These are phyloP conservation scores for Aphelinus atriplicis DNA, from an alignment of 1,140 invertebrate genomes.

Conservation along the genomic window DNA sequence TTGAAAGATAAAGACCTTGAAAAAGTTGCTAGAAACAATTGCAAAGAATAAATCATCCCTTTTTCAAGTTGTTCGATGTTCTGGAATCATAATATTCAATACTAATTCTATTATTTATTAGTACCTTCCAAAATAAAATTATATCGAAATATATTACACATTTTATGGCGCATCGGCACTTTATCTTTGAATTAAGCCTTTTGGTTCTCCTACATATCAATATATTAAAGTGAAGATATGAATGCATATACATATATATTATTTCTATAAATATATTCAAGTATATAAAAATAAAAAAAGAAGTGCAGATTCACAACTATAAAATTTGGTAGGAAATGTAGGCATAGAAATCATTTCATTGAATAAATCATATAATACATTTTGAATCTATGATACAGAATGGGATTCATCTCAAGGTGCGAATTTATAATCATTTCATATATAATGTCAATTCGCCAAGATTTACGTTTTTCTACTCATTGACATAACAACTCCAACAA, in stretches of 20 bases:
- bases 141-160: slow-evolving; percentile 3
- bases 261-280: background rate
- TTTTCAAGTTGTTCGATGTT: slow-evolving; percentile 37
- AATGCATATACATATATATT: slow-evolving; percentile 4
- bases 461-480: slow-evolving; percentile 1
- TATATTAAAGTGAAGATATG: slow-evolving; percentile 13
- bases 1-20: slow-evolving; percentile 24
- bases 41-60: slow-evolving; percentile 34
- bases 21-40: slow-evolving; percentile 28
- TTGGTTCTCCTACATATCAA: slow-evolving; percentile 7
- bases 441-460: slow-evolving; percentile 16
- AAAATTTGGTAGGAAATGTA: slow-evolving; percentile 1
- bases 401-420: slow-evolving; percentile 1
- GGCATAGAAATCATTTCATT: slow-evolving; percentile 12
- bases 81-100: slow-evolving; percentile 27
- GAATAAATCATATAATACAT: slow-evolving; percentile 21
- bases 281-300: slow-evolving; percentile 5
- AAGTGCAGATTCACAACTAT: background rate
- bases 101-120: slow-evolving; percentile 30
- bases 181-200: slow-evolving; percentile 14
- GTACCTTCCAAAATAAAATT: slow-evolving; percentile 36
- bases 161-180: slow-evolving; percentile 1
- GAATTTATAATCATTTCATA: slow-evolving; percentile 22
- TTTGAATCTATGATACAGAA: slow-evolving; percentile 29
- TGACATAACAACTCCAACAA: slow-evolving; percentile 35